Base-by-base conservation (phyloP, 1,140 invertebrate species). In the Drosophila willistoni region DNA sequence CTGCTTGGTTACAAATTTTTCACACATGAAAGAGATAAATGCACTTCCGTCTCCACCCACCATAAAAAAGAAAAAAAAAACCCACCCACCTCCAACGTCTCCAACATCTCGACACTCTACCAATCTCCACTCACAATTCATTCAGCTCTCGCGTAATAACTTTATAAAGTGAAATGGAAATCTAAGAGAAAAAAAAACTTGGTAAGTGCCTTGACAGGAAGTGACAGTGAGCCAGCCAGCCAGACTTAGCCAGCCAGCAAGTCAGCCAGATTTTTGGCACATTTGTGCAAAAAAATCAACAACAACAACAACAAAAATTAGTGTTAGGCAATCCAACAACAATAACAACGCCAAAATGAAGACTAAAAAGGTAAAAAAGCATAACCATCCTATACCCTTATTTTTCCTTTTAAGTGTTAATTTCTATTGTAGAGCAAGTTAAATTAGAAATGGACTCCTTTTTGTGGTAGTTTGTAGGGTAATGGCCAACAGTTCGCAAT, bases 21-120 rank as follows among this genome's bases (percentile, higher is more conserved):
- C 77, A 85, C 81, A 84, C 81, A 80, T 80, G 68, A 54, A 42
- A 39, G 19, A 17, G 22, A 34, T 22, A 56, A 56, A 39, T 63
- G 51, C 68, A 81, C 69, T 85, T 85, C 81, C 81, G 81, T 81
- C 60, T 84, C 80, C 81, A 86, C 82, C 81, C 81, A 86, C 56
- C 25, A 25, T 39, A 4, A 13, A 41, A 4, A 10, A 1, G 3
- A 25, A 54, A 62, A 17, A 25, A 25, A 3, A 54, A 62, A 17
- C 7, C 12, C 36, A 39, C 36, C 12, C 36, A 13, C 10, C 36
- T 39, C 36, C 4, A 12, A 22, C 19, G 19, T 10, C 34, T 39
- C 36, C 36, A 13, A 12, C 12, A n/a, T n/a, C n/a, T n/a, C 1
- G 2, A 22, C 3, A 25, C 22, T 25, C 36, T 5, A 13, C 36